phyloP scores from a whole-genome alignment of 2,113 vertebrate species.

The Mesoclemmys tuberculata region DNA sequence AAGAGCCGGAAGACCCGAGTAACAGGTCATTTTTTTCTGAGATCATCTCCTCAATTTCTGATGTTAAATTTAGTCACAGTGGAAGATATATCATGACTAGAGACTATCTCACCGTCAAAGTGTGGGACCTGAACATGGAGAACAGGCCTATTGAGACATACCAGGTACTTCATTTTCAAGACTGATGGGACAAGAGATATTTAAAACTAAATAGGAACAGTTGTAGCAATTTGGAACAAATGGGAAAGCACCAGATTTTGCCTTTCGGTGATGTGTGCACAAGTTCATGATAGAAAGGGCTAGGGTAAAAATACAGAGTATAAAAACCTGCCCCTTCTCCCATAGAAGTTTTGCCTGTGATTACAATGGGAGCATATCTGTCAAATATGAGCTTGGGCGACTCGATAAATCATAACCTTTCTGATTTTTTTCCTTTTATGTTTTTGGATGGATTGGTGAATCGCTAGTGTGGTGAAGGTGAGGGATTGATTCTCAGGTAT shows the following conservation, averaged over 20 bases:
- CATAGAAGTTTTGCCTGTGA: not conserved
- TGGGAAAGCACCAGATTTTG: not conserved
- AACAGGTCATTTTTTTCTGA: constrained; percentile 97
- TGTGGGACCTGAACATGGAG: constrained; percentile 99
- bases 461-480: not conserved
- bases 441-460: not conserved
- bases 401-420: not conserved
- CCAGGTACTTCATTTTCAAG: constrained; percentile 80
- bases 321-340: not conserved
- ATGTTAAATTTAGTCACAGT: constrained; percentile 97
- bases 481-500: not conserved
- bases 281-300: not conserved
- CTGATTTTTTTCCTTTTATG: not conserved
- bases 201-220: not conserved
- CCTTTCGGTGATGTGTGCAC: not conserved
- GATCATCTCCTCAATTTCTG: constrained; percentile 98
- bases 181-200: not conserved
- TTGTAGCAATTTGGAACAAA: not conserved
- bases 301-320: not conserved
- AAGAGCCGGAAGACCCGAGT: constrained; percentile 95
- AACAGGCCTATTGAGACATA: constrained; percentile 95
- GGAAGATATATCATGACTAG: constrained; percentile 97
- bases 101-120: constrained; percentile 96
- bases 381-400: not conserved
- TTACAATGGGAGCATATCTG: not conserved